Evolutionary conservation across 2,113 vertebrate species (phyloP).

Genomic region (Cygnus atratus): DNA sequence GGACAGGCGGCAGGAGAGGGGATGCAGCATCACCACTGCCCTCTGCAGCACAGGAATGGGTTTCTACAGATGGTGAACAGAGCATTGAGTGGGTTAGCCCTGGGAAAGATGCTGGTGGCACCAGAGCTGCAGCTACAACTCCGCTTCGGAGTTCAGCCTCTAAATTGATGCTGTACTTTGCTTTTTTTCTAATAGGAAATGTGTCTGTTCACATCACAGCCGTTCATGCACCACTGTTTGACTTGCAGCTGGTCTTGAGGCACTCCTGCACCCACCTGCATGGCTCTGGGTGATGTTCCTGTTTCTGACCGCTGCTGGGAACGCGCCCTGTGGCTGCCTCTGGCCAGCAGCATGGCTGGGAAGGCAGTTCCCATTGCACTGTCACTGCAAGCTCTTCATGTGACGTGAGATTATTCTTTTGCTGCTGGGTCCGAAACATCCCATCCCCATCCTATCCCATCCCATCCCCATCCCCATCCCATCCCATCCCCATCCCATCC

Average conservation of each 20-base stretch:
- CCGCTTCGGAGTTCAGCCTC: neutral
- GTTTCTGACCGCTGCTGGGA: neutral
- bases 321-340: neutral
- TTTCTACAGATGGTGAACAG: neutral
- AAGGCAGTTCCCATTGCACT: neutral
- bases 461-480: no score
- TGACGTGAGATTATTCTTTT: neutral
- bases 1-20: no score
- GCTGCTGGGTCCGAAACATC: neutral
- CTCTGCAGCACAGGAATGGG: neutral
- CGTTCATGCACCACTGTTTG: accelerated
- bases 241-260: neutral
- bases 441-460: neutral
- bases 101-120: neutral
- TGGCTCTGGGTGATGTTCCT: neutral
- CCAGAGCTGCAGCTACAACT: neutral
- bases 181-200: neutral
- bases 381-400: neutral
- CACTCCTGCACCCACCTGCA: neutral
- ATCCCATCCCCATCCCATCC: neutral
- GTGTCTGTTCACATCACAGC: neutral
- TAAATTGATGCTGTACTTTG: neutral
- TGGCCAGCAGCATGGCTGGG: neutral
- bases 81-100: neutral
- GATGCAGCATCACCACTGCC: no score